Percentiles rank a stretch among this genome's conserved stretches.
phyloP scores from a whole-genome alignment of 35 echinoderm and acorn worm genomes.

The Apostichopus parvimensis region DNA sequence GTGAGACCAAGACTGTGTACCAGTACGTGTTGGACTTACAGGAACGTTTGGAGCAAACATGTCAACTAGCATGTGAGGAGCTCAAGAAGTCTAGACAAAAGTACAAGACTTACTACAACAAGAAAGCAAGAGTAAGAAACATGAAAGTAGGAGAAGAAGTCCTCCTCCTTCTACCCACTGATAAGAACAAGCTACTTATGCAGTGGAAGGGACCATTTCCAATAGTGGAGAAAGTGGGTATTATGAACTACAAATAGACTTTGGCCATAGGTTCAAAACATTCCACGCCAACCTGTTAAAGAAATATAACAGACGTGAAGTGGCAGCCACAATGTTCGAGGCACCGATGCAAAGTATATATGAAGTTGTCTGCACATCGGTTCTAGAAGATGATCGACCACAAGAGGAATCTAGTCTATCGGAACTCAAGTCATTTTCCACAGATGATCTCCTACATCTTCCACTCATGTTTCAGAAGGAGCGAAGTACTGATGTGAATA shows the following conservation, averaged over 20 bases:
- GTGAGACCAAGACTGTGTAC: slow-evolving; percentile 44
- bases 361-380: not conserved
- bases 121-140: slow-evolving; percentile 43
- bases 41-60: slow-evolving; percentile 63
- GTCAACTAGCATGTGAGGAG: slow-evolving; percentile 48
- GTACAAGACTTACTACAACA: slow-evolving; percentile 40
- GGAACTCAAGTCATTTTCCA: no score
- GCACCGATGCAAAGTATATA: no score
- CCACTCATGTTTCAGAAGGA: no score
- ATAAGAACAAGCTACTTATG: slow-evolving; percentile 75
- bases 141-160: slow-evolving; percentile 69
- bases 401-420: no score
- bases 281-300: slow-evolving; percentile 66
- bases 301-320: not conserved
- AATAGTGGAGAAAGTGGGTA: slow-evolving; percentile 42
- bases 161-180: slow-evolving; percentile 58
- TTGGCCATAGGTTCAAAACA: slow-evolving; percentile 23
- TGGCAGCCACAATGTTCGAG: no score
- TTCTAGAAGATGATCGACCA: no score
- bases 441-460: no score
- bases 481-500: no score
- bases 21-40: slow-evolving; percentile 62
- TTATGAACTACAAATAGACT: slow-evolving; percentile 58
- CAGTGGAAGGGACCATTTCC: slow-evolving; percentile 67
- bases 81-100: slow-evolving; percentile 38